Base-by-base conservation (phyloP, 1,140 invertebrate genomes). In the Drosophila dunni region DNA sequence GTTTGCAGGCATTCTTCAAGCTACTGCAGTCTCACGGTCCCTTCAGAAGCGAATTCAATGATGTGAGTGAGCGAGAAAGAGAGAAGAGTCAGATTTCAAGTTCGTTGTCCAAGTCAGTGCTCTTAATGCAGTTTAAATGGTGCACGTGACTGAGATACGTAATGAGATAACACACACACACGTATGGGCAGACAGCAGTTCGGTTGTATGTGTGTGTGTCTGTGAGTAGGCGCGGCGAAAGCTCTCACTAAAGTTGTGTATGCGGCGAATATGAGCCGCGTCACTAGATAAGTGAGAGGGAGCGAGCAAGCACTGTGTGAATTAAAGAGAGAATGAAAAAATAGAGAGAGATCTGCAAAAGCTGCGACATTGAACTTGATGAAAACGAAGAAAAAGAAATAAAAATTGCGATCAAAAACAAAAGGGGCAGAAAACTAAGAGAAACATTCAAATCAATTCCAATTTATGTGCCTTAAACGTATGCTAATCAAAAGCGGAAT, bases 1-100 rank as follows among this genome's bases (percentile, higher is more conserved):
- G 93, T 40, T 78, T 95, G n/a, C 92, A 92, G 54, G 77, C 93
- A 2, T 89, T 95, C 13, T 93, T 94, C 73, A 93, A 93, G 33
- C 81, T 95, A n/a, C 65, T 95, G 7, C 94, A 95, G 69, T 94
- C 95, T 3, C 94, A 95, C 76, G 94, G 94, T 48, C 93, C 94
- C n/a, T 94, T 95, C 76, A 93, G 92, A 61, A 95, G 94, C 88
- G 94, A 94, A 71, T 91, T 95, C 60, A 93, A 93, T 62, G 95
- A 95, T 81, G 95, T 95, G 91, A 95, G 94, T 11, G 34, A 15
- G 15, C 29, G 44, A 10, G 44, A n/a, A 9, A 17, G 17, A 2
- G 40, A 6, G 53, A 38, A 15, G 13, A 34, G 8, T 10, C 38
- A 58, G 20, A 24, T 38, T 13, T 61, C 54, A 73, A 60, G 70